phyloP scores from a whole-genome alignment of 2,888 invertebrate species.

The Nipponacmea schrenckii region DNA sequence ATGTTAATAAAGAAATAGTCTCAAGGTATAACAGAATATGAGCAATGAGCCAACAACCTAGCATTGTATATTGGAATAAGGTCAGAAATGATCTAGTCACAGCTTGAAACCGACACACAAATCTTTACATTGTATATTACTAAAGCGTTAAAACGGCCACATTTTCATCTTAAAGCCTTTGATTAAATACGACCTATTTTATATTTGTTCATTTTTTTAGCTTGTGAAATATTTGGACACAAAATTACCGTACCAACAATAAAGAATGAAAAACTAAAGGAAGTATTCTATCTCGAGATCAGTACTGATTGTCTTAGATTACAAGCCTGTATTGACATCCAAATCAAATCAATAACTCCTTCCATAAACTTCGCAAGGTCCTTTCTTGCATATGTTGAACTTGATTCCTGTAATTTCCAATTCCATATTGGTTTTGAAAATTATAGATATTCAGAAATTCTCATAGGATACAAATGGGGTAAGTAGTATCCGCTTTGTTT shows the following conservation, averaged over 20 bases:
- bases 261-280: constrained; percentile 22
- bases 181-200: background rate
- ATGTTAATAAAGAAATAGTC: no score
- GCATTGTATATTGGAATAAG: no score
- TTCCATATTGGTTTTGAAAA: constrained; percentile 33
- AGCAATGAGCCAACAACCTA: no score
- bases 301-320: constrained; percentile 41
- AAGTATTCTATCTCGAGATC: constrained; percentile 37
- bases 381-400: constrained; percentile 34
- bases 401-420: constrained; percentile 40
- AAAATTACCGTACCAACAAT: constrained; percentile 27
- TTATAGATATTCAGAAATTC: constrained; percentile 21
- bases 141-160: background rate
- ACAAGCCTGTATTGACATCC: constrained; percentile 46
- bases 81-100: no score
- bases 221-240: constrained; percentile 22
- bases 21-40: no score
- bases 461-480: constrained; percentile 43
- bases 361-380: constrained; percentile 24
- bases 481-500: constrained; percentile 3
- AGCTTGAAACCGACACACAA: no score
- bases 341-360: constrained; percentile 27
- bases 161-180: background rate
- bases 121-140: no score
- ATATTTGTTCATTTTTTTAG: constrained; percentile 28